Percentiles rank a stretch among this genome's conserved stretches.
Evolutionary conservation across 1,140 invertebrate genomes (phyloP).

Genomic region (Dermatophagoides farinae): DNA sequence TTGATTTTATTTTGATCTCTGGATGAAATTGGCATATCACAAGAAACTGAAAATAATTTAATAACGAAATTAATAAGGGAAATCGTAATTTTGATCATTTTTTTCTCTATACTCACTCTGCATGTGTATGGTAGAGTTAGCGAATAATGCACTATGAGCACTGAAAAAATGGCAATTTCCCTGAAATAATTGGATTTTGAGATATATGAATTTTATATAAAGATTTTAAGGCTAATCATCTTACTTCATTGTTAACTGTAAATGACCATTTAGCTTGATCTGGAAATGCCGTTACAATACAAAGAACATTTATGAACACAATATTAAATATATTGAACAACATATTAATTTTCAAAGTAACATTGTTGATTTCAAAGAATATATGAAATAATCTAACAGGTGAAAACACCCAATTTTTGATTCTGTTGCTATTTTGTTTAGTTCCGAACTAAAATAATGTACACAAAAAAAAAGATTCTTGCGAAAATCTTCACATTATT

Average conservation of each 20-base stretch:
- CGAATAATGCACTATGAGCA: slow-evolving; percentile 23
- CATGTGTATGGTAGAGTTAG: slow-evolving; percentile 21
- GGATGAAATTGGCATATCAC: background rate
- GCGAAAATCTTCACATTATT: too few relatives aligned
- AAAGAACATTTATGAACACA: background rate
- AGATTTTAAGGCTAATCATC: slow-evolving; percentile 1
- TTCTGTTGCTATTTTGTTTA: too few relatives aligned
- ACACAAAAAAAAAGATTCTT: too few relatives aligned
- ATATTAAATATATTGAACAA: background rate
- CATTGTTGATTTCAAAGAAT: background rate
- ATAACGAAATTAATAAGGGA: background rate
- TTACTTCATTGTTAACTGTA: slow-evolving; percentile 16
- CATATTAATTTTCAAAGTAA: background rate
- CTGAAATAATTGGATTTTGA: background rate
- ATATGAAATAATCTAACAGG: too few relatives aligned
- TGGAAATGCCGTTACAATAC: slow-evolving; percentile 10
- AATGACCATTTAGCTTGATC: slow-evolving; percentile 23
- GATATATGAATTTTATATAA: background rate
- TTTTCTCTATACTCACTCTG: slow-evolving; percentile 17
- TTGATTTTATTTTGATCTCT: slow-evolving; percentile 16
- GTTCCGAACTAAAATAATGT: too few relatives aligned
- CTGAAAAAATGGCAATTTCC: slow-evolving; percentile 18
- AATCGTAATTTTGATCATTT: background rate
- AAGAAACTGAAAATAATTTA: slow-evolving; percentile 9
- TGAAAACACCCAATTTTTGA: too few relatives aligned